phyloP scores from a whole-genome alignment of 2,888 invertebrate species.

The Brenthis ino region DNA sequence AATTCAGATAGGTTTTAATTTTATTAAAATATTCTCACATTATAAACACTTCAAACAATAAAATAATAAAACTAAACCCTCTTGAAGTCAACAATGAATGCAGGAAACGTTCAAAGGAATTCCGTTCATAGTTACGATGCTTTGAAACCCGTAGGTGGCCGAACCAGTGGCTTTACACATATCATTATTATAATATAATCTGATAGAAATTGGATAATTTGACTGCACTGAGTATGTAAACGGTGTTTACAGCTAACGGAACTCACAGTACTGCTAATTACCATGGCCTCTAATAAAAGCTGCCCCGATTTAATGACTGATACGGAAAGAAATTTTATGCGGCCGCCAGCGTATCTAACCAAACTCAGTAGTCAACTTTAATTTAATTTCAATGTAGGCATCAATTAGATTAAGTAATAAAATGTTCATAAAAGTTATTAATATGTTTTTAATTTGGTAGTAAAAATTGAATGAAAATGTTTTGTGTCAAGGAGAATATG shows the following conservation, averaged over 20 bases:
- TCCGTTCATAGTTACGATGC: constrained; percentile 15
- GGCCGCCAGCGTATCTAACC: constrained; percentile 17
- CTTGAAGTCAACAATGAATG: constrained; percentile 16
- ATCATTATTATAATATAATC: constrained; percentile 22
- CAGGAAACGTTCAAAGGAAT: constrained; percentile 20
- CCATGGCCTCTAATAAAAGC: constrained; percentile 24
- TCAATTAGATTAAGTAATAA: constrained; percentile 23
- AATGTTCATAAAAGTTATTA: constrained; percentile 17
- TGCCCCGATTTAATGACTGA: constrained; percentile 32
- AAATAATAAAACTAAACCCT: constrained; percentile 16
- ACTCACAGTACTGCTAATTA: constrained; percentile 30
- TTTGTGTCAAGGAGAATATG: background rate
- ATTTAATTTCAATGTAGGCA: constrained; percentile 24
- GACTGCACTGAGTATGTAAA: constrained; percentile 18
- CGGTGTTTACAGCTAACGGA: constrained; percentile 28
- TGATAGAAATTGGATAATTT: constrained; percentile 18
- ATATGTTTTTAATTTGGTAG: constrained; percentile 8
- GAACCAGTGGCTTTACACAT: constrained; percentile 23
- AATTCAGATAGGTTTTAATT: constrained; percentile 3
- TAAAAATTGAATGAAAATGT: constrained; percentile 10
- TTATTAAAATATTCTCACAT: constrained; percentile 19
- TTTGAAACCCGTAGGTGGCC: constrained; percentile 16
- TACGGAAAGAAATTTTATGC: constrained; percentile 26
- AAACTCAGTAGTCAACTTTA: constrained; percentile 25
- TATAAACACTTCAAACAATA: constrained; percentile 20